These are phyloP conservation scores for Myrmecobius fasciatus DNA, from an alignment of 2,113 vertebrate genomes.

Conservation along the genomic window DNA sequence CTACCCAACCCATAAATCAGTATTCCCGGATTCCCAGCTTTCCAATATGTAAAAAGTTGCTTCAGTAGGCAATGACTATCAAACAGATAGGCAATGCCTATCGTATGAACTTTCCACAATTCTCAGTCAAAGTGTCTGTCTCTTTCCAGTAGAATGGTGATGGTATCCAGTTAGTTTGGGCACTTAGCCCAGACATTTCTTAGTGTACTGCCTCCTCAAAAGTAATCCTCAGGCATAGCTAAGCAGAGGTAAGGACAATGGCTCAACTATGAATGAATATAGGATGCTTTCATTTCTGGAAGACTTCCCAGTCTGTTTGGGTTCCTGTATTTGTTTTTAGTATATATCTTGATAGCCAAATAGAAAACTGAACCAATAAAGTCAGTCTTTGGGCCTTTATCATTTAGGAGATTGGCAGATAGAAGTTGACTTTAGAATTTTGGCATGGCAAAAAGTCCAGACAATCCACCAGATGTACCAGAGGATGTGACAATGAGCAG, in stretches of 20 bases:
- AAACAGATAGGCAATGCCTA: neutral
- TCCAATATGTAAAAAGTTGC: neutral
- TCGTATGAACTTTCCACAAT: neutral
- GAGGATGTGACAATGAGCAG: neutral
- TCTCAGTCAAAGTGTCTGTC: neutral
- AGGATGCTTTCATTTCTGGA: slow-evolving; percentile 1
- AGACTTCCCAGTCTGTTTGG: slow-evolving; percentile 18
- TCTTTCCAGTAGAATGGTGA: neutral
- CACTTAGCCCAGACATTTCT: neutral
- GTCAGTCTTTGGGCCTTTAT: neutral
- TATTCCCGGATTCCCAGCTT: neutral
- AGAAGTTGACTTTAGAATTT: neutral
- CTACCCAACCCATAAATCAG: neutral
- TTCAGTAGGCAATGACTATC: neutral
- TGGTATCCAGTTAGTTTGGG: neutral
- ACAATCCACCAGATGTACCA: neutral
- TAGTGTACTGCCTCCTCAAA: neutral
- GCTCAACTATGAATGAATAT: neutral
- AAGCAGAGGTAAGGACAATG: neutral
- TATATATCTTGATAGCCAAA: slow-evolving; percentile 21
- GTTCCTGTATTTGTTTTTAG: slow-evolving; percentile 16
- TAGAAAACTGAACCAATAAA: slow-evolving; percentile 8
- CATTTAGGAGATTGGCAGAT: slow-evolving; percentile 5
- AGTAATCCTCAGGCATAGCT: neutral
- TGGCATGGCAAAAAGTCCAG: neutral